These are phyloP conservation scores for Metalampra italica DNA, from an alignment of 2,888 invertebrate genomes.

Conservation along the genomic window DNA sequence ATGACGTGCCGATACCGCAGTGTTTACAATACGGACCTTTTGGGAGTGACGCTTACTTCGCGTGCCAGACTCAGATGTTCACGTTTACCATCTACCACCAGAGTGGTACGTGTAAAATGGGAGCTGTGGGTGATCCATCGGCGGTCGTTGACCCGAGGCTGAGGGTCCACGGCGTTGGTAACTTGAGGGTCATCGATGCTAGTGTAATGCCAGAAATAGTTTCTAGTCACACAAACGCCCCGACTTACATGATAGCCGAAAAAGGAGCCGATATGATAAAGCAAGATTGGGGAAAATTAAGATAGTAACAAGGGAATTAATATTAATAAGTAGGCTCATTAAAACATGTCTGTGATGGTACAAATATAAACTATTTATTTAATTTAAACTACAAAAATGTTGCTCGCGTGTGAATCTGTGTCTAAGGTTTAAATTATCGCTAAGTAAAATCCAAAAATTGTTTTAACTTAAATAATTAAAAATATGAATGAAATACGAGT, in stretches of 20 bases:
- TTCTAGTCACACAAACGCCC: conserved; percentile 87
- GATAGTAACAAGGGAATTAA: conserved; percentile 9
- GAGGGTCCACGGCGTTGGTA: conserved; percentile 81
- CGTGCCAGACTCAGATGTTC: conserved; percentile 82
- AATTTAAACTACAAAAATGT: too few species aligned
- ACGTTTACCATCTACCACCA: conserved; percentile 85
- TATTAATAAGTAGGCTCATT: not conserved
- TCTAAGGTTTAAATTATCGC: too few species aligned
- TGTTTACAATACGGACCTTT: conserved; percentile 76
- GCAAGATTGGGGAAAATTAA: conserved; percentile 61
- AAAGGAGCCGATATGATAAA: conserved; percentile 86
- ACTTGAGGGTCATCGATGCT: conserved; percentile 86
- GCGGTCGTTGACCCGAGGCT: conserved; percentile 82
- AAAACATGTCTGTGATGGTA: conserved; percentile 30
- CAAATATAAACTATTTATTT: too few species aligned
- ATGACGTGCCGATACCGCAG: conserved; percentile 78
- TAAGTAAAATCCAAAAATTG: too few species aligned
- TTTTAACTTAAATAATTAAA: too few species aligned
- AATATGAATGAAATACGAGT: too few species aligned
- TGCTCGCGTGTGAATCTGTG: too few species aligned
- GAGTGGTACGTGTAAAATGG: conserved; percentile 84
- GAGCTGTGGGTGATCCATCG: conserved; percentile 69
- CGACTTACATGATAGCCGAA: conserved; percentile 89
- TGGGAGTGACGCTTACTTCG: conserved; percentile 83
- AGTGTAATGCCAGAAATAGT: conserved; percentile 89